Evolutionary conservation across 2,888 invertebrate genomes (phyloP).

Genomic region (Gymnosoma rotundatum): DNA sequence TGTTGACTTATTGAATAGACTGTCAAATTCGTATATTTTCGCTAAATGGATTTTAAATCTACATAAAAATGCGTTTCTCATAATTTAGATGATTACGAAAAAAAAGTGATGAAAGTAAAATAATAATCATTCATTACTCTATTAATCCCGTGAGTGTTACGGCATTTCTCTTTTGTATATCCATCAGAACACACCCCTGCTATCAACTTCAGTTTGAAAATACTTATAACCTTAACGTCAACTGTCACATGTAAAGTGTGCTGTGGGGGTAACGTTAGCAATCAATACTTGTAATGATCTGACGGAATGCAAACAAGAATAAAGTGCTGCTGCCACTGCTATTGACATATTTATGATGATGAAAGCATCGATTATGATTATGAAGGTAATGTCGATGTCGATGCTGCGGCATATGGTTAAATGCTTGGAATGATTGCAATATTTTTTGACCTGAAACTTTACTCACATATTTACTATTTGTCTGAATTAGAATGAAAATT

Average conservation of each 20-base stretch:
- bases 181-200: neutral
- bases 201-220: constrained; percentile 1
- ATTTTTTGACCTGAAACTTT: constrained; percentile 24
- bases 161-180: constrained; percentile 19
- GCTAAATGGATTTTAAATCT: neutral
- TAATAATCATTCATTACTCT: constrained; percentile 5
- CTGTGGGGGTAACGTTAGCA: constrained; percentile 53
- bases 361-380: constrained; percentile 3
- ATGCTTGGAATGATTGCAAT: constrained; percentile 10
- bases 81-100: too few species aligned
- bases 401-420: neutral
- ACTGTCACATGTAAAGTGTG: constrained; percentile 64
- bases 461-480: neutral
- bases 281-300: constrained; percentile 56
- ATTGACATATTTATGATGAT: constrained; percentile 42
- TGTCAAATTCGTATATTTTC: too few species aligned
- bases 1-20: too few species aligned
- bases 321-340: constrained; percentile 27
- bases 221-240: constrained; percentile 30
- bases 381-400: constrained; percentile 18
- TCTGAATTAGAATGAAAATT: too few species aligned
- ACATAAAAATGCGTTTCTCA: too few species aligned
- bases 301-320: constrained; percentile 43
- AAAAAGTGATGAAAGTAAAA: too few species aligned
- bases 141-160: neutral